A percentile compares a stretch with the other conserved stretches of the same genome.
These are phyloP conservation scores for Bombus superbus DNA, from an alignment of 1,140 invertebrate species.

Conservation along the genomic window DNA sequence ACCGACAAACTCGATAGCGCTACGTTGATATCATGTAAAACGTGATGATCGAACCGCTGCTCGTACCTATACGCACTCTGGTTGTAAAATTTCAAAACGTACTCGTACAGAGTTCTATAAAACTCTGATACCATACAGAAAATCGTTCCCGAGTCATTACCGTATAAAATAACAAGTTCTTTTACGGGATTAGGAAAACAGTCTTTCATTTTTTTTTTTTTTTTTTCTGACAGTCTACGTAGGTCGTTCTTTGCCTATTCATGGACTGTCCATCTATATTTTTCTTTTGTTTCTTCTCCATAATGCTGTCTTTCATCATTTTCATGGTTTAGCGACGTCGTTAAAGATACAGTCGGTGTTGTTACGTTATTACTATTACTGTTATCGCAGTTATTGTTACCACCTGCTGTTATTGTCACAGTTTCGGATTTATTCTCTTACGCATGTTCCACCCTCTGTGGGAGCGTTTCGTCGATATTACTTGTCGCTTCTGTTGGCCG, in stretches of 20 bases:
- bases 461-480: background rate
- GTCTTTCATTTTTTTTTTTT: background rate
- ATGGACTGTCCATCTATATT: too few species aligned
- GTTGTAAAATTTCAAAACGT: constrained; percentile 4
- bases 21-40: constrained; percentile 28
- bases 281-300: background rate
- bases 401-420: background rate
- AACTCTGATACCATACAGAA: background rate
- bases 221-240: background rate
- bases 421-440: background rate
- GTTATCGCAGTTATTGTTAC: background rate
- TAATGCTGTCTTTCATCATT: background rate
- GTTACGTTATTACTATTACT: background rate
- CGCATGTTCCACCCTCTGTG: background rate
- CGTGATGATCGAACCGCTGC: constrained; percentile 42
- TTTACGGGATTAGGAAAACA: background rate
- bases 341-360: background rate
- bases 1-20: constrained; percentile 56
- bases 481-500: too few species aligned
- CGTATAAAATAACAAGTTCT: background rate
- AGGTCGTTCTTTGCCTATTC: background rate
- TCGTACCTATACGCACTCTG: background rate
- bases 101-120: background rate
- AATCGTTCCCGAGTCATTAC: background rate
- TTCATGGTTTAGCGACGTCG: background rate